phyloP scores from a whole-genome alignment of 2,113 vertebrate species.

The Trinectes maculatus region DNA sequence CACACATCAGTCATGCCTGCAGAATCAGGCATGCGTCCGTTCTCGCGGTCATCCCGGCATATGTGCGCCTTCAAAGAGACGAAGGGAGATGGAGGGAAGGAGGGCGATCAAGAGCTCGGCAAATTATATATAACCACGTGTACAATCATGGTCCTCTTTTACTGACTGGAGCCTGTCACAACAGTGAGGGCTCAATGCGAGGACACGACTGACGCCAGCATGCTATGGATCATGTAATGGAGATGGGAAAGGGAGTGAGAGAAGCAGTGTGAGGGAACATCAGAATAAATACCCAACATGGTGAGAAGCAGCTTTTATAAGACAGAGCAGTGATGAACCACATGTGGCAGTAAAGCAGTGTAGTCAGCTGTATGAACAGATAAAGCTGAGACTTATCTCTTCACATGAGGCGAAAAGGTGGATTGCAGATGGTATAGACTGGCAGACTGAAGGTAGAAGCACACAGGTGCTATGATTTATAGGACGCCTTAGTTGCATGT shows the following conservation, averaged over 20 bases:
- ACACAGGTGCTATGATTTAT: too few relatives aligned
- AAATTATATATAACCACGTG: slow-evolving; percentile 58
- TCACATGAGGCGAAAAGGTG: too few relatives aligned
- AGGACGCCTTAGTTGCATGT: too few relatives aligned
- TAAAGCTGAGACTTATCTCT: not conserved
- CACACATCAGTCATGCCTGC: slow-evolving; percentile 45
- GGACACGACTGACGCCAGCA: slow-evolving; percentile 5
- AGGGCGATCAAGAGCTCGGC: slow-evolving; percentile 39
- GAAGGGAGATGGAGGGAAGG: slow-evolving; percentile 9
- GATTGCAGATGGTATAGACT: not conserved
- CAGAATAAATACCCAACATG: not conserved
- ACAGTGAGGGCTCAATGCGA: slow-evolving; percentile 31
- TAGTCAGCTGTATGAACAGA: not conserved
- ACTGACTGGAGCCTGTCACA: slow-evolving; percentile 57
- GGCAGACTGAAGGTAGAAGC: too few relatives aligned
- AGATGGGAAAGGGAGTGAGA: not conserved
- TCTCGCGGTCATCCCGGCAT: slow-evolving; percentile 26
- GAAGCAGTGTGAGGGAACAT: not conserved
- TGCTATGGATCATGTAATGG: not conserved
- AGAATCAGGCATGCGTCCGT: slow-evolving; percentile 2
- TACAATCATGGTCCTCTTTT: slow-evolving; percentile 54
- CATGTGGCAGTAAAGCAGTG: not conserved
- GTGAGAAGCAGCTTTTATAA: not conserved
- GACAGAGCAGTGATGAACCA: not conserved
- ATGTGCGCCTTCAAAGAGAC: slow-evolving; percentile 3